A percentile compares a stretch with the other conserved stretches of the same genome.
phyloP scores from a whole-genome alignment of 2,113 vertebrate genomes.

The Zosterops borbonicus region DNA sequence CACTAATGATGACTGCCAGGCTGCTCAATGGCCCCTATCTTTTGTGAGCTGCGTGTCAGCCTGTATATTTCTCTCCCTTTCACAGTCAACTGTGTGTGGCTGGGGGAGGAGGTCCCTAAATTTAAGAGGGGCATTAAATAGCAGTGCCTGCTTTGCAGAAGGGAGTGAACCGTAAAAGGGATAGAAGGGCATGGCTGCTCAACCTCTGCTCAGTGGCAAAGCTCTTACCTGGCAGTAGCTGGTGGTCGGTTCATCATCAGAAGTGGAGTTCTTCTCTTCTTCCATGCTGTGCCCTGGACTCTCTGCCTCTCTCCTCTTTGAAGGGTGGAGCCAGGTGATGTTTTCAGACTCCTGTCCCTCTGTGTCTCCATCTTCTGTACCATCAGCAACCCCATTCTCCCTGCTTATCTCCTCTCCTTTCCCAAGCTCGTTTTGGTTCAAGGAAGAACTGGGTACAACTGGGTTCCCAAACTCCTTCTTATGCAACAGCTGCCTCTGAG shows the following conservation, averaged over 20 bases:
- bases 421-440: constrained; percentile 59
- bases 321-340: constrained; percentile 55
- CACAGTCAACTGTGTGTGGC: background rate
- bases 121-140: background rate
- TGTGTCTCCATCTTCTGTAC: constrained; percentile 70
- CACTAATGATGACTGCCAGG: background rate
- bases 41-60: background rate
- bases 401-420: constrained; percentile 59
- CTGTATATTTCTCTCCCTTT: background rate
- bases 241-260: constrained; percentile 73
- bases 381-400: constrained; percentile 67
- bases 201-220: background rate
- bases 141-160: background rate
- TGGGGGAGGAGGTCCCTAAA: background rate
- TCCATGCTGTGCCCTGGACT: constrained; percentile 61
- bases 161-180: background rate
- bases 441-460: constrained; percentile 76
- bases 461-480: constrained; percentile 87
- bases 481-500: constrained; percentile 84
- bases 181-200: background rate
- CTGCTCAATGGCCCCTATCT: background rate
- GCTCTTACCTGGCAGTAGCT: constrained; percentile 78
- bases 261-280: constrained; percentile 58
- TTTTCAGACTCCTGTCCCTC: constrained; percentile 64
- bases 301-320: constrained; percentile 54